Base-by-base conservation (phyloP, 2,797 vertebrate species). In the Etheostoma perlongum region DNA sequence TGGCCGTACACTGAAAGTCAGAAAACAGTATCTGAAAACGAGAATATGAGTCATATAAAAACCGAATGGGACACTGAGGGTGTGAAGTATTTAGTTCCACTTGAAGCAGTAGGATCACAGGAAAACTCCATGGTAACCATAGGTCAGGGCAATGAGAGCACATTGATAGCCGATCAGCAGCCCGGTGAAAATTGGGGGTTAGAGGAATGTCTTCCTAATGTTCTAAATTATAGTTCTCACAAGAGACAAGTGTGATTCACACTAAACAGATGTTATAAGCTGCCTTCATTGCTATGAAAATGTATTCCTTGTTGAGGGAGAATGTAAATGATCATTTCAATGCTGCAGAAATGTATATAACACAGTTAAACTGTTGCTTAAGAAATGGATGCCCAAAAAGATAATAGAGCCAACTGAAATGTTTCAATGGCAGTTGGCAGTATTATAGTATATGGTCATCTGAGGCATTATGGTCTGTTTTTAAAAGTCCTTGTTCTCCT, bases 311-410 rank as follows among this genome's bases (percentile, higher is more conserved):
- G 48, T 25, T 52, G 15, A 4, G 0, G 4, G 16, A 27, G 18
- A 21, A 51, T 46, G 14, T 21, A 8, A 10, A 19, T 49, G 1
- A n/a, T 47, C 10, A 5, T 36, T 36, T 36, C 4, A 13, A 21
- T 7, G 21, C 18, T 21, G 44, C 23, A 27, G 16, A 25, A 66
- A 21, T 33, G 19, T 25, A 19, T 53, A 7, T 48, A 2, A 19
- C 23, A 27, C 6, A 18, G 10, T 12, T 55, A 15, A 61, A 40
- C 36, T 40, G 9, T 40, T 40, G 36, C 21, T 67, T 21, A 66
- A 42, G 19, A 66, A 25, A 53, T n/a, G 36, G 49, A 66, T 21
- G 49, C 21, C 44, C 44, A 36, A 58, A 71, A 42, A 51, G n/a
- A 40, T 49, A 11, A 30, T 15, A 11, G 19, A n/a, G 18, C 15